These are phyloP conservation scores for Zaprionus africanus DNA, from an alignment of 1,140 invertebrate genomes.

Conservation along the genomic window DNA sequence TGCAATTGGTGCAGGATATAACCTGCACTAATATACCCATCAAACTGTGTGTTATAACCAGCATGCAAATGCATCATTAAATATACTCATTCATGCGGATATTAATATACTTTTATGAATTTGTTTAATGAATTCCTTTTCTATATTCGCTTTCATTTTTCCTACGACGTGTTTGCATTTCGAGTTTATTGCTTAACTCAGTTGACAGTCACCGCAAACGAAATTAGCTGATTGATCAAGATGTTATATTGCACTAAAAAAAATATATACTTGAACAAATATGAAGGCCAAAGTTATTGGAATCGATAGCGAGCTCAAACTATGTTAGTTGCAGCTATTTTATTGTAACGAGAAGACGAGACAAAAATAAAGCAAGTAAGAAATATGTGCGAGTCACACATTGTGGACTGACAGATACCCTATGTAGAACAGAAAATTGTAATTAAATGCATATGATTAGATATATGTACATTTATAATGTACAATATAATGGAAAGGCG, in stretches of 20 bases:
- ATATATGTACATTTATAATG: too few relatives aligned
- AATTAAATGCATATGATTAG: too few relatives aligned
- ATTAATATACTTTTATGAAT: too few relatives aligned
- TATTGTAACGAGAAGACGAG: background rate
- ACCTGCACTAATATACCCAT: background rate
- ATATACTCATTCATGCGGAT: too few relatives aligned
- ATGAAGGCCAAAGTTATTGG: background rate
- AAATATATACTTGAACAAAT: background rate
- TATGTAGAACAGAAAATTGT: background rate
- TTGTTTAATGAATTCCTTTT: too few relatives aligned
- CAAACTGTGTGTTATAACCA: too few relatives aligned
- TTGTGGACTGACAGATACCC: background rate
- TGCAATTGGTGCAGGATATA: too few relatives aligned
- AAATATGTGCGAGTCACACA: background rate
- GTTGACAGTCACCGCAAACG: background rate
- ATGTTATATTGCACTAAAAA: background rate
- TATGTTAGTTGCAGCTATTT: constrained; percentile 2
- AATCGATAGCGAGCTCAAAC: background rate
- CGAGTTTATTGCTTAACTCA: background rate
- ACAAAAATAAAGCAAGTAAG: background rate
- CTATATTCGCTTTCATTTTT: too few relatives aligned
- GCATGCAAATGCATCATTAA: too few relatives aligned
- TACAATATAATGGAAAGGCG: too few relatives aligned
- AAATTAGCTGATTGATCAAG: constrained; percentile 5
- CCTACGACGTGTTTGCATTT: background rate